Evolutionary conservation across 2,797 vertebrate genomes (phyloP), one percentile per base, ranked within the genome.

Genomic region (Gymnopithys bicolor): DNA sequence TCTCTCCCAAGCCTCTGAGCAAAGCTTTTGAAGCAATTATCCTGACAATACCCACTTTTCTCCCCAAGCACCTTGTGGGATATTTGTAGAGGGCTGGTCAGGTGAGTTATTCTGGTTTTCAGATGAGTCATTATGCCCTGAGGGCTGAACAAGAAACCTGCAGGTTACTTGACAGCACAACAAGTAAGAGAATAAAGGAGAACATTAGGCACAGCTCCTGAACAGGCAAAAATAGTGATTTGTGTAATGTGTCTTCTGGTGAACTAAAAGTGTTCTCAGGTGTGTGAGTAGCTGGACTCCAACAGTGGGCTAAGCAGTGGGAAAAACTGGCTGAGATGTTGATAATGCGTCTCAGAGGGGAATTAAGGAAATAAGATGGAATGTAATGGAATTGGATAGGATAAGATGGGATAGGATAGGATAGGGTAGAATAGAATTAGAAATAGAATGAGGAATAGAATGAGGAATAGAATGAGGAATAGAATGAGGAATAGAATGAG

Each of bases 91-190:
- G n/a, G 45, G 30, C 80, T 79, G 70, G 77, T 74, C 1, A 3
- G 28, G 84, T 91, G 55, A 46, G 95, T 90, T 91, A 48, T 67
- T 92, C 88, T 70, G 49, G 92, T 96, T 95, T 95, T 59, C 13
- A 19, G 11, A 45, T 95, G 86, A 94, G 48, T 92, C 88, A 81
- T 73, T 48, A 41, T 66, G 74, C 43, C 83, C 71, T 10, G 11
- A 33, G 48, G 51, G 59, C 55, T 85, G 55, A 95, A 80, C 58
- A 48, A 89, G 80, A 59, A 94, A 67, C 58, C 67, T 81, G n/a
- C 43, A 21, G 33, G 35, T 78, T 76, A 23, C 8, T 73, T 94
- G 87, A 71, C 75, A 68, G 48, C 30, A 27, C 39, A 81, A 46
- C 19, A 75, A 66, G 56, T 24, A 48, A 27, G 48, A 88, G 48